Conservation (phyloP, 2,797 vertebrate genomes). For the Gallinago solitaria region DNA sequence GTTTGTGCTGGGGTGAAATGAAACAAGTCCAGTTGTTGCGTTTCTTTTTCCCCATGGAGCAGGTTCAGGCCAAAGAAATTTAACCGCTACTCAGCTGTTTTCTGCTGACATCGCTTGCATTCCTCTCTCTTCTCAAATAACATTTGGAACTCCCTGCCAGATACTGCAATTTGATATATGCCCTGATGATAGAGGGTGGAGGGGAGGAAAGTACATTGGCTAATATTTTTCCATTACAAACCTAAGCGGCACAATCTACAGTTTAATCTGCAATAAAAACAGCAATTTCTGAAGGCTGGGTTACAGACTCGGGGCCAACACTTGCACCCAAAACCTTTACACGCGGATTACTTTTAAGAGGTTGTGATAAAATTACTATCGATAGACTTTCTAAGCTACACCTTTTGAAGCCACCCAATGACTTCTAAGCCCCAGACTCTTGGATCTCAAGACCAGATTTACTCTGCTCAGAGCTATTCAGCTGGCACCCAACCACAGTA, state of each 20-base stretch:
- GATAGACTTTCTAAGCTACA: neutral
- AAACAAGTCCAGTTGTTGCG: constrained; percentile 17
- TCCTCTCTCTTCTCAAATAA: constrained; percentile 68
- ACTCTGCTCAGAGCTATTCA: neutral
- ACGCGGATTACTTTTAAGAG: neutral
- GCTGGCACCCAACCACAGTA: neutral
- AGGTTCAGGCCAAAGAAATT: constrained; percentile 43
- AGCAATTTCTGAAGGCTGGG: constrained; percentile 22
- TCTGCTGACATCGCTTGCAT: constrained; percentile 69
- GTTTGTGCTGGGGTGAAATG: constrained; percentile 39
- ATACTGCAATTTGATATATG: constrained; percentile 68
- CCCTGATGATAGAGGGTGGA: constrained; percentile 66
- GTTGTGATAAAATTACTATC: neutral
- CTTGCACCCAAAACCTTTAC: constrained; percentile 24
- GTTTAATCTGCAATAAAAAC: constrained; percentile 43
- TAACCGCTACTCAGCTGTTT: constrained; percentile 71
- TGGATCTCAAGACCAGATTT: neutral
- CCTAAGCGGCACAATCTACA: constrained; percentile 39
- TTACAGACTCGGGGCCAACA: constrained; percentile 3
- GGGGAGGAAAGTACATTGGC: constrained; percentile 60
- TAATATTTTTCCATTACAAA: constrained; percentile 77
- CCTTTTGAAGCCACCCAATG: constrained; percentile 4
- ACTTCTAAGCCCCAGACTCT: neutral
- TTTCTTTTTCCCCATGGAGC: constrained; percentile 34
- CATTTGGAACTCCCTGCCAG: constrained; percentile 66